phyloP scores from a whole-genome alignment of 2,797 vertebrate species.

The Gymnoscopelus microlampas region DNA sequence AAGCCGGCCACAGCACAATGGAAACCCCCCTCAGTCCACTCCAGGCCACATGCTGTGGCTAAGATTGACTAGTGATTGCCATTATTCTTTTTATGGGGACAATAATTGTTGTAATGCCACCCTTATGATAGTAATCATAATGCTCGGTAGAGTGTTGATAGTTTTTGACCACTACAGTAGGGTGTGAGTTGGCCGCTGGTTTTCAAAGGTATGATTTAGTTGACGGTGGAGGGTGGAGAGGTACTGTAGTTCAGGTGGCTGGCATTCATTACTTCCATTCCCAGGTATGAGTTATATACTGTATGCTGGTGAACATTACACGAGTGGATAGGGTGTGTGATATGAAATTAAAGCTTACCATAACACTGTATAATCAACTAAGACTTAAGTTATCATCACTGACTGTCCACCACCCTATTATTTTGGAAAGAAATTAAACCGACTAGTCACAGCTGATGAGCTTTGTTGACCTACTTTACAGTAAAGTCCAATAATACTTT shows the following conservation, averaged over 20 bases:
- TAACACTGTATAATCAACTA: no score
- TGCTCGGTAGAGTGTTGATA: slow-evolving; percentile 61
- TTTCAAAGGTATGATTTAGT: slow-evolving; percentile 69
- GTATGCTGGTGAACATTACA: neutral
- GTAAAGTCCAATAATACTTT: no score
- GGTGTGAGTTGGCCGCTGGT: slow-evolving; percentile 41
- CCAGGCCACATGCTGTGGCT: slow-evolving; percentile 63
- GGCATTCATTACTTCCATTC: slow-evolving; percentile 39
- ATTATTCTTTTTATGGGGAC: slow-evolving; percentile 76
- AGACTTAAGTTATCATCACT: no score
- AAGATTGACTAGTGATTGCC: slow-evolving; percentile 74
- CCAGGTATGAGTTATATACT: neutral
- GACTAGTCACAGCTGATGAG: no score
- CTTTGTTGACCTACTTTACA: no score
- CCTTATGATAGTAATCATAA: slow-evolving; percentile 76
- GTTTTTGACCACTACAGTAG: slow-evolving; percentile 51
- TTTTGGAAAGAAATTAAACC: no score
- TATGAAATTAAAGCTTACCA: no score
- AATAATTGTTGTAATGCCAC: slow-evolving; percentile 69
- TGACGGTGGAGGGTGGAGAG: slow-evolving; percentile 53
- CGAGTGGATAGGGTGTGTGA: no score
- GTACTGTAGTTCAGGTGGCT: slow-evolving; percentile 27
- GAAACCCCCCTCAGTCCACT: slow-evolving; percentile 41
- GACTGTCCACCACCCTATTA: no score
- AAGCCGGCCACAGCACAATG: neutral